Evolutionary conservation across 64 coral and sea anemone species (phyloP).

Genomic region (Pocillopora damicornis): DNA sequence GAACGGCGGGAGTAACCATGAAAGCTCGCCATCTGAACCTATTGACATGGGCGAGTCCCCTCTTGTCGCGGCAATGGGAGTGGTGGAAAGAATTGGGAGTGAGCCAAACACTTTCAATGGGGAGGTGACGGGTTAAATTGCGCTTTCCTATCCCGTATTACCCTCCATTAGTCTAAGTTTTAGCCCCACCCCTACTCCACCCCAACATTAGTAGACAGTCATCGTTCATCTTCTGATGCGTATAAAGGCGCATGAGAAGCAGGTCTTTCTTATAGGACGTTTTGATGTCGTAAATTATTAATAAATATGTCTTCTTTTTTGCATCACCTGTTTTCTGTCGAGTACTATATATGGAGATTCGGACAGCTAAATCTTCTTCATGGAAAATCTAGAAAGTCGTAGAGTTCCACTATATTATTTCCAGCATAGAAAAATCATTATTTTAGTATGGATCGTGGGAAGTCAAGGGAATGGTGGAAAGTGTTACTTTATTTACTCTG

Average conservation of each 20-base stretch:
- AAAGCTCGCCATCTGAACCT: conserved; percentile 30
- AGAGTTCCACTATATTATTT: too few relatives aligned
- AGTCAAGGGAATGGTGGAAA: too few relatives aligned
- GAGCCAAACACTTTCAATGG: conserved; percentile 33
- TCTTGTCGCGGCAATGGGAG: conserved; percentile 29
- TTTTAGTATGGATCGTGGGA: too few relatives aligned
- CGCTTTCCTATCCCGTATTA: neutral
- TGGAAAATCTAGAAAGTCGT: too few relatives aligned
- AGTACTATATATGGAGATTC: neutral
- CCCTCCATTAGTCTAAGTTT: neutral
- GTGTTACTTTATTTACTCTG: too few relatives aligned
- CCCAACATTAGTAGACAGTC: neutral
- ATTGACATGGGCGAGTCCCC: conserved; percentile 29
- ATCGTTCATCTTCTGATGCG: neutral
- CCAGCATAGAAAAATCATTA: too few relatives aligned
- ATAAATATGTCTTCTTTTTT: conserved; percentile 34
- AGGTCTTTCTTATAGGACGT: conserved; percentile 35
- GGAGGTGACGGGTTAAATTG: conserved; percentile 24
- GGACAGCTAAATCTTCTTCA: neutral
- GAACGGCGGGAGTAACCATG: conserved; percentile 21
- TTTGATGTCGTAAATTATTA: conserved; percentile 41
- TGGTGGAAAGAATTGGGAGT: conserved; percentile 39
- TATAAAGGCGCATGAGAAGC: neutral
- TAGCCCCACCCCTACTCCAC: neutral
- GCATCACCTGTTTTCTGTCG: conserved; percentile 1